A percentile compares a stretch with the other conserved stretches of the same genome.
Evolutionary conservation across 2,797 vertebrate genomes (phyloP).

Genomic region (Lepus townsendii): DNA sequence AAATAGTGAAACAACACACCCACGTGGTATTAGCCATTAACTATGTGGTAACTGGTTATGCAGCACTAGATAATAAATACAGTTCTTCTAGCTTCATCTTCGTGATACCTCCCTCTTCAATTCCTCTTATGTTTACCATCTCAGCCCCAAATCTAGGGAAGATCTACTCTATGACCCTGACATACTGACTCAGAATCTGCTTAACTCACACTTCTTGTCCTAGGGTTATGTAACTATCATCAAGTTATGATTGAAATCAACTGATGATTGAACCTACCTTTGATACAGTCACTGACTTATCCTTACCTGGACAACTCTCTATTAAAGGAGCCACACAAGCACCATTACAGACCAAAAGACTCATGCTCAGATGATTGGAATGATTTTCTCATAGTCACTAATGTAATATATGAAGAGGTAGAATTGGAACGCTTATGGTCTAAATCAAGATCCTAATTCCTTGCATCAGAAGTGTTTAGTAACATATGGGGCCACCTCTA

Average conservation of each 20-base stretch:
- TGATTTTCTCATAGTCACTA: neutral
- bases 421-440: neutral
- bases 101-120: accelerated
- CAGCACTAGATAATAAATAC: neutral
- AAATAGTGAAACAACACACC: neutral
- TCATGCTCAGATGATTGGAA: neutral
- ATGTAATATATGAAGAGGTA: neutral
- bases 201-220: neutral
- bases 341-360: neutral
- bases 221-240: accelerated
- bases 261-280: neutral
- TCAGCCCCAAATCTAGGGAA: neutral
- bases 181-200: neutral
- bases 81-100: neutral
- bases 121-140: neutral
- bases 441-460: neutral
- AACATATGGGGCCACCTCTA: neutral
- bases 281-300: neutral
- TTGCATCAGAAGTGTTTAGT: neutral
- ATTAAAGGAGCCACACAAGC: neutral
- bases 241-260: neutral
- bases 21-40: neutral
- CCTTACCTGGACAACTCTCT: neutral
- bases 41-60: neutral
- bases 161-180: neutral